Percentiles rank a stretch among this genome's conserved stretches.
Evolutionary conservation across 2,797 vertebrate genomes (phyloP).

Genomic region (Danio albolineatus): DNA sequence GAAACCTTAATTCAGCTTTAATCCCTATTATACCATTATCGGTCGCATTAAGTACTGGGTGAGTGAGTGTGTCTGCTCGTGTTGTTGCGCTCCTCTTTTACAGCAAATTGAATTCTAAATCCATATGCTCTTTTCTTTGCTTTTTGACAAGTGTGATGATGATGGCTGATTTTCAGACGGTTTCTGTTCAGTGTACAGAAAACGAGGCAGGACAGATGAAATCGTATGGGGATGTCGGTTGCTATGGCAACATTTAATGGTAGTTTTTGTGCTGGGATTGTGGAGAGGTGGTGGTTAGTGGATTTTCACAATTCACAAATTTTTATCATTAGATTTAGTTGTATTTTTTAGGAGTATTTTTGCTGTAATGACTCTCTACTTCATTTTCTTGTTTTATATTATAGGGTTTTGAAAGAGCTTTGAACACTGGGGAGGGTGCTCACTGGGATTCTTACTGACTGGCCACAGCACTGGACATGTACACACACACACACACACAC

Average conservation of each 20-base stretch:
- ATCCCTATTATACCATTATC: slow-evolving; percentile 30
- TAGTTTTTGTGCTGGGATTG: slow-evolving; percentile 36
- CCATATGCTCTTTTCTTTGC: slow-evolving; percentile 18
- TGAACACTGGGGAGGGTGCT: background rate
- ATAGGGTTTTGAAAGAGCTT: no score
- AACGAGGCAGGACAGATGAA: slow-evolving; percentile 49
- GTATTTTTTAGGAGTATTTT: no score
- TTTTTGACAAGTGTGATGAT: slow-evolving; percentile 33
- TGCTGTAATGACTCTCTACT: background rate
- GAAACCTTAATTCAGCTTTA: slow-evolving; percentile 33
- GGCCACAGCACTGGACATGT: slow-evolving; percentile 1
- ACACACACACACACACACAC: no score
- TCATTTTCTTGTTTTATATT: background rate
- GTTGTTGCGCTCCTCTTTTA: background rate
- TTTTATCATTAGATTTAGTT: no score
- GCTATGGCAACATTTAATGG: slow-evolving; percentile 48
- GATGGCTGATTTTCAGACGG: slow-evolving; percentile 45
- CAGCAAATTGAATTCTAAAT: slow-evolving; percentile 19
- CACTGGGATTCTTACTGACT: slow-evolving; percentile 12
- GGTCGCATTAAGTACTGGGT: slow-evolving; percentile 1
- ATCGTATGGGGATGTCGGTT: slow-evolving; percentile 46
- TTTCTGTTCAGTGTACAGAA: slow-evolving; percentile 39
- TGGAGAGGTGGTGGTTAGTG: slow-evolving; percentile 17
- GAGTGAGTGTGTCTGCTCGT: background rate
- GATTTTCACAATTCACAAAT: slow-evolving; percentile 17